A percentile compares a stretch with the other conserved stretches of the same genome.
Evolutionary conservation across 2,888 invertebrate genomes (phyloP).

Genomic region (Tetropium fuscum): DNA sequence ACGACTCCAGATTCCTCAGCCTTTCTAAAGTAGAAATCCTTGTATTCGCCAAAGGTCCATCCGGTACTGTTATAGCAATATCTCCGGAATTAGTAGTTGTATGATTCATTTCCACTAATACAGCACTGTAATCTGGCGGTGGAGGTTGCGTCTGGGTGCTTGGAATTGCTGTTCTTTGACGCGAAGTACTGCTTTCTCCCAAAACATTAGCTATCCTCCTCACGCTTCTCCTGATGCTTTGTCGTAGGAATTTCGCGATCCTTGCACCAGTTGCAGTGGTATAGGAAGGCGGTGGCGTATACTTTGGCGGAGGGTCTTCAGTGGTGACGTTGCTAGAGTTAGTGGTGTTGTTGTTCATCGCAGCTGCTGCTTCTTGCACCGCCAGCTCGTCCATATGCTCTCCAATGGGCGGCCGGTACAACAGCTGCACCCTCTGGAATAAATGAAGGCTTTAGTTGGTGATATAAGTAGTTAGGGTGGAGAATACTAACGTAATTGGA

Average conservation of each 20-base stretch:
- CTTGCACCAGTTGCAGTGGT: constrained; percentile 91
- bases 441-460: constrained; percentile 1
- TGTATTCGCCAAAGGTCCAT: constrained; percentile 16
- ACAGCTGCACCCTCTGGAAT: constrained; percentile 82
- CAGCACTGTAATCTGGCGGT: constrained; percentile 74
- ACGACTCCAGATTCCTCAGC: constrained; percentile 51
- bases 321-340: constrained; percentile 52
- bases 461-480: no score
- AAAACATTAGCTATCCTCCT: constrained; percentile 73
- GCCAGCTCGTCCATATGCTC: constrained; percentile 65
- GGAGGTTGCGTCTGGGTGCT: constrained; percentile 64
- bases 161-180: constrained; percentile 41
- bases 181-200: constrained; percentile 64
- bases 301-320: constrained; percentile 90
- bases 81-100: constrained; percentile 51
- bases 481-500: constrained; percentile 50
- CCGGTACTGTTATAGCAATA: constrained; percentile 37
- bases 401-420: constrained; percentile 81
- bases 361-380: constrained; percentile 55
- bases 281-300: constrained; percentile 93
- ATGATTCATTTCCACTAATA: constrained; percentile 73
- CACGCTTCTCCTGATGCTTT: constrained; percentile 84
- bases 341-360: constrained; percentile 48
- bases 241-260: constrained; percentile 79
- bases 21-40: constrained; percentile 55